Evolutionary conservation across 64 coral and sea anemone species (phyloP), one percentile per base, ranked within the genome.

Genomic region (Anthopleura sola): DNA sequence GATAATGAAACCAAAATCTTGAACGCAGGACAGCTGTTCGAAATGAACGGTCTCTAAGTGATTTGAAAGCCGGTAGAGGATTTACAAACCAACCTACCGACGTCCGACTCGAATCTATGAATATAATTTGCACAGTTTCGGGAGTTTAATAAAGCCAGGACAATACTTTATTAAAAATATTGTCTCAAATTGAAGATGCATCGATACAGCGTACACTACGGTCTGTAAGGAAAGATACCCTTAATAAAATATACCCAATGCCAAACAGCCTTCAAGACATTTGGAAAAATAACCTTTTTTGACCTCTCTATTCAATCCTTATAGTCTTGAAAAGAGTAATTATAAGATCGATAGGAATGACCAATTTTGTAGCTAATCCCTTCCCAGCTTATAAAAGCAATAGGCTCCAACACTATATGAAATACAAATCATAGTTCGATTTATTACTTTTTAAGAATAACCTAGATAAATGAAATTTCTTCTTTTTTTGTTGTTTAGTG

Each of bases 321-420:
- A 31, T 24, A 71, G 66, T 71, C 26, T 4, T 71, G 12, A 69
- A 69, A 69, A 31, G 60, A 69, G 66, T 69, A 69, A 69, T 69
- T 69, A 69, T 34, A 28, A 69, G 11, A 11, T 34, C 0, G 66
- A 69, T 69, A 33, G 33, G 13, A 69, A 69, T 69, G 33, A 69
- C 66, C 66, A 69, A 69, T 69, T 69, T 69, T 34, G 66, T 31
- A 33, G 66, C 66, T 69, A 69, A 69, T 69, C 66, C 12, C 13
- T 0, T 69, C n/a, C n/a, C n/a, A n/a, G 24, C 66, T 71, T 71
- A 15, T n/a, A 71, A 71, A 71, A 71, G 29, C 34, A 71, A 71
- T 71, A 31, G 0, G 66, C 13, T 16, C 8, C 2, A 16, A 15
- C 11, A 71, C 28, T 31, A 17, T 16, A 28, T 26, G 14, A 71